Conservation (phyloP, 1,140 invertebrate genomes). For the Gonioctena quinquepunctata region DNA sequence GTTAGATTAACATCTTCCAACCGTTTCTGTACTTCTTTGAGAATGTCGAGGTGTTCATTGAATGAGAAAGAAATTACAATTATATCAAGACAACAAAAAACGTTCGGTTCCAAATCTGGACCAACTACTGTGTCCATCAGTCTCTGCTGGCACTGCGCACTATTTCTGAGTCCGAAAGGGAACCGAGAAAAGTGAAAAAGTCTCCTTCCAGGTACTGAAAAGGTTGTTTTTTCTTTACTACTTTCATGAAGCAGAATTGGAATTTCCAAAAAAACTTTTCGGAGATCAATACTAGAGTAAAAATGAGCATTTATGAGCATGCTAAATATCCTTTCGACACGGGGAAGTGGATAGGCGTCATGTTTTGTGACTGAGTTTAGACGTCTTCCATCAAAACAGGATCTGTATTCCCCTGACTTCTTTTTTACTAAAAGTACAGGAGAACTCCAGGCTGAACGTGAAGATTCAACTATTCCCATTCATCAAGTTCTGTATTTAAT, state of each 20-base stretch:
- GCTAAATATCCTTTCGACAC: neutral
- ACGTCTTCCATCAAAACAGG: neutral
- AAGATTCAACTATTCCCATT: slow-evolving; percentile 23
- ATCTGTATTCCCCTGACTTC: neutral
- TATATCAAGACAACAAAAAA: slow-evolving; percentile 13
- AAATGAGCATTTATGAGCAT: neutral
- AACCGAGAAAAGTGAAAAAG: slow-evolving; percentile 45
- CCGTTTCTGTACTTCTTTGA: neutral
- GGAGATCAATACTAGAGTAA: neutral
- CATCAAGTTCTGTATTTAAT: slow-evolving; percentile 22
- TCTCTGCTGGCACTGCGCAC: neutral
- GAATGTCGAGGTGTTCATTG: neutral
- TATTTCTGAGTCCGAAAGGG: neutral
- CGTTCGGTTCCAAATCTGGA: neutral
- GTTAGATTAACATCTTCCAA: neutral
- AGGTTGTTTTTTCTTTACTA: slow-evolving; percentile 50
- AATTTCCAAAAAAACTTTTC: neutral
- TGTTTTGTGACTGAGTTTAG: neutral
- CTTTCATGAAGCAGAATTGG: slow-evolving; percentile 18
- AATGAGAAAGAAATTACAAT: slow-evolving; percentile 25
- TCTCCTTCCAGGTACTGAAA: slow-evolving; percentile 31
- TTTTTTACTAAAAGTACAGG: slow-evolving; percentile 29
- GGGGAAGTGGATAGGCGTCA: neutral
- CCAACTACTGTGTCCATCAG: neutral
- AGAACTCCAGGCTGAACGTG: slow-evolving; percentile 19